Evolutionary conservation across 1,140 invertebrate species (phyloP).

Genomic region (Hyposmocoma kahamanoa): DNA sequence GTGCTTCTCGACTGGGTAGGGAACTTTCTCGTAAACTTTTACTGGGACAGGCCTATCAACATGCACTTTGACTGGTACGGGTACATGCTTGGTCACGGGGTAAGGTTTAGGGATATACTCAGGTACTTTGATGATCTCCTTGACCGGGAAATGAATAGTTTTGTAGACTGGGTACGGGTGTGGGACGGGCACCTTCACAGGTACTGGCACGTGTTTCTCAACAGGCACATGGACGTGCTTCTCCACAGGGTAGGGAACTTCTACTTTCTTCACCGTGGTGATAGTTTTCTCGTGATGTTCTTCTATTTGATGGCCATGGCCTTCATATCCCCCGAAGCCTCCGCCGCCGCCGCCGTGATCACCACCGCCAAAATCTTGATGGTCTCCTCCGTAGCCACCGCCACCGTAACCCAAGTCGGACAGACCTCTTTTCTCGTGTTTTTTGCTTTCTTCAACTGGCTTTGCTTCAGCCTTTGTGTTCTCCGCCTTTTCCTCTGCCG

Average conservation of each 20-base stretch:
- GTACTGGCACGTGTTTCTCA: slow-evolving; percentile 74
- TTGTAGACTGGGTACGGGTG: slow-evolving; percentile 78
- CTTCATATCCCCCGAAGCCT: slow-evolving; percentile 29
- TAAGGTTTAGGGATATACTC: slow-evolving; percentile 77
- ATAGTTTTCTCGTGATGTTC: slow-evolving; percentile 79
- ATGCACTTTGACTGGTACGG: slow-evolving; percentile 78
- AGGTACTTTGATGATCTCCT: slow-evolving; percentile 78
- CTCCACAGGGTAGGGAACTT: slow-evolving; percentile 77
- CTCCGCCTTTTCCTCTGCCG: slow-evolving; percentile 73
- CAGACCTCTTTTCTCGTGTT: slow-evolving; percentile 80
- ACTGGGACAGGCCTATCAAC: slow-evolving; percentile 78
- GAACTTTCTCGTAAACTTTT: slow-evolving; percentile 78
- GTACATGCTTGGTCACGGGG: slow-evolving; percentile 79
- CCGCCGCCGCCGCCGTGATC: slow-evolving; percentile 20
- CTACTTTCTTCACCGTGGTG: slow-evolving; percentile 83
- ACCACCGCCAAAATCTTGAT: slow-evolving; percentile 21
- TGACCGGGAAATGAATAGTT: slow-evolving; percentile 77
- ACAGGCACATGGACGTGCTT: slow-evolving; percentile 76
- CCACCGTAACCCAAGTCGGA: slow-evolving; percentile 72
- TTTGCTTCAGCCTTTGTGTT: slow-evolving; percentile 69
- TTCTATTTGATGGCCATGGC: slow-evolving; percentile 35
- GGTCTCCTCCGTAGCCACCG: slow-evolving; percentile 44
- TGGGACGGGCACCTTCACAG: slow-evolving; percentile 75
- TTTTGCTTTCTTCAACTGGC: slow-evolving; percentile 70
- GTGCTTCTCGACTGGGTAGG: slow-evolving; percentile 79